These are phyloP conservation scores for Ramphastos sulfuratus DNA, from an alignment of 2,113 vertebrate genomes.

Conservation along the genomic window DNA sequence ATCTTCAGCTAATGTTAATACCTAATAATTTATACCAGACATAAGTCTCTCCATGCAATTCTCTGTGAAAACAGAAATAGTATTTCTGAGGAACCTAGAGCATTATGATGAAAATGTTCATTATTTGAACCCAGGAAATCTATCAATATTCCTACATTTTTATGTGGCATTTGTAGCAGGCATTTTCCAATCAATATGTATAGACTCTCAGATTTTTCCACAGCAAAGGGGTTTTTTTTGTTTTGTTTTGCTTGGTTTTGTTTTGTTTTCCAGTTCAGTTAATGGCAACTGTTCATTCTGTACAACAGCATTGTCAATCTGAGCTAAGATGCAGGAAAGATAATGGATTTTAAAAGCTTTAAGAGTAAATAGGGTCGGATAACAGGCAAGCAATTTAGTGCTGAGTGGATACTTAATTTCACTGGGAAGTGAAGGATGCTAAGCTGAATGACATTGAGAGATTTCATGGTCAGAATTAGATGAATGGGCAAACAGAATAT, in stretches of 20 bases:
- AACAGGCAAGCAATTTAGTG: conserved; percentile 8
- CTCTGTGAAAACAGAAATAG: background rate
- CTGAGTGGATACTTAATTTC: conserved; percentile 14
- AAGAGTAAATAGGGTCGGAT: background rate
- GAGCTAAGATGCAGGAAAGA: background rate
- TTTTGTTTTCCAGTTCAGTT: conserved; percentile 23
- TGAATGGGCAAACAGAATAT: background rate
- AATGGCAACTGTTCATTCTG: background rate
- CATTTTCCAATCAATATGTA: background rate
- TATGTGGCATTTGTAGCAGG: background rate
- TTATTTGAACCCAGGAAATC: background rate
- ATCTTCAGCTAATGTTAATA: conserved; percentile 29
- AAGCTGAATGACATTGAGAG: background rate
- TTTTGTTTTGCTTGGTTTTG: conserved; percentile 6
- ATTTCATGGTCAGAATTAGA: background rate
- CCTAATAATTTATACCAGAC: background rate
- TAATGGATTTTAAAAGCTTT: conserved; percentile 49
- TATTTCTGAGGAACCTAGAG: background rate
- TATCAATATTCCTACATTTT: background rate
- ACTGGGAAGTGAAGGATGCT: background rate
- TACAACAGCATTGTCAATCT: background rate
- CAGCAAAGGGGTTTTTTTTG: background rate
- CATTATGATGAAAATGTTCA: background rate
- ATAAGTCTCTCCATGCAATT: background rate
- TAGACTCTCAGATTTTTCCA: background rate